Evolutionary conservation across 2,113 vertebrate genomes (phyloP).

Genomic region (Crotophaga sulcirostris): DNA sequence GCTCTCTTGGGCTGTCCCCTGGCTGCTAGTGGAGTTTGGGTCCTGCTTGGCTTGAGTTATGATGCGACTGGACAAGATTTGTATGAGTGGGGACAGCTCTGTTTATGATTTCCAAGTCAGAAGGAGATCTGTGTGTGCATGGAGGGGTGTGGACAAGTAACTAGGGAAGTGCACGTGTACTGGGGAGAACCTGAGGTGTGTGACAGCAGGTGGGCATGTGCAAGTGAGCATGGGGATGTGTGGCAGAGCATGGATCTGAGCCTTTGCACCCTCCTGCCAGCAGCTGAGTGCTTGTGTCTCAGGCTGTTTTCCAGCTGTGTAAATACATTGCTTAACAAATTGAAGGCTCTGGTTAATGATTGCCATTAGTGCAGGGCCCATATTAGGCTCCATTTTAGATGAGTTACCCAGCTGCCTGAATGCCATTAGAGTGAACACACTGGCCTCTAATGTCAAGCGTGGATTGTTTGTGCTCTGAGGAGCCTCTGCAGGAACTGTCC

Average conservation of each 20-base stretch:
- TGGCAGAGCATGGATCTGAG: neutral
- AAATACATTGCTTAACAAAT: slow-evolving; percentile 46
- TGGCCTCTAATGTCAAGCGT: neutral
- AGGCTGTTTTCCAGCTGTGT: slow-evolving; percentile 26
- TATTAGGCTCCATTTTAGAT: slow-evolving; percentile 20
- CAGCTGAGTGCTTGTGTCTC: neutral
- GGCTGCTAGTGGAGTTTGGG: accelerated
- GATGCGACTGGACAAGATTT: neutral
- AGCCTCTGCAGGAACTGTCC: slow-evolving; percentile 12
- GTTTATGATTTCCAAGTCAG: neutral
- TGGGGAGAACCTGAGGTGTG: neutral
- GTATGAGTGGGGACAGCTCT: neutral
- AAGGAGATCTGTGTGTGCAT: neutral
- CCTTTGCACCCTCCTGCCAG: neutral
- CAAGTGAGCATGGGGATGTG: neutral
- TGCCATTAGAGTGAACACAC: slow-evolving; percentile 42
- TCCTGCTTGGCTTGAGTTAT: neutral
- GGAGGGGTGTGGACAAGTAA: neutral
- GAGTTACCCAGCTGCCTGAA: neutral
- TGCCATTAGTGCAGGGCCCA: neutral
- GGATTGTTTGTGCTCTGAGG: neutral
- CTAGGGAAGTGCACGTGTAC: accelerated
- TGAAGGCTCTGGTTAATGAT: slow-evolving; percentile 42
- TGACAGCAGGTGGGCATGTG: neutral
- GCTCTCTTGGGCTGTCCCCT: neutral